Conservation (phyloP, 2,888 invertebrate species). For the Antheraea assamensis region DNA sequence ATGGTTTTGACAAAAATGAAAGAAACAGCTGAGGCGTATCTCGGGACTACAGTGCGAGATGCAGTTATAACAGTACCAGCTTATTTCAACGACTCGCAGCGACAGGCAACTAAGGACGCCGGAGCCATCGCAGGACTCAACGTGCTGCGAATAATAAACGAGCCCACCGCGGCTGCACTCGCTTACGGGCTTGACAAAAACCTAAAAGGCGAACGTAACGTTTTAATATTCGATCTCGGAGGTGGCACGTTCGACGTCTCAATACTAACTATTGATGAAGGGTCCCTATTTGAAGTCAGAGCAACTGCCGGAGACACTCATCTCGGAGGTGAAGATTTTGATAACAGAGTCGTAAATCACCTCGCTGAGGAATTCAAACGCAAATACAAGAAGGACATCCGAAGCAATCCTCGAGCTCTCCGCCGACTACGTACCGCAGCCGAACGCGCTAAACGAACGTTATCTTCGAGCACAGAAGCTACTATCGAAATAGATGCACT, state of each 20-base stretch:
- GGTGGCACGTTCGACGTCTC: conserved; percentile 91
- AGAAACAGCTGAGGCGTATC: conserved; percentile 87
- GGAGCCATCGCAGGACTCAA: conserved; percentile 89
- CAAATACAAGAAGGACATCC: conserved; percentile 86
- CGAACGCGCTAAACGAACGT: conserved; percentile 88
- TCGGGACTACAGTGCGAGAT: conserved; percentile 85
- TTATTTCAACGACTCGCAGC: conserved; percentile 88
- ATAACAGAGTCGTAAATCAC: conserved; percentile 85
- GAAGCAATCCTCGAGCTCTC: conserved; percentile 84
- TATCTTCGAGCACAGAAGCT: conserved; percentile 89
- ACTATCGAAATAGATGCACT: conserved; percentile 89
- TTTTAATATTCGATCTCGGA: conserved; percentile 85
- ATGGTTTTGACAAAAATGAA: conserved; percentile 83
- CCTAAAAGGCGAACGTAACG: conserved; percentile 84
- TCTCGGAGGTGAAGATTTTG: conserved; percentile 88
- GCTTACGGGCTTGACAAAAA: conserved; percentile 88
- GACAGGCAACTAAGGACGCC: conserved; percentile 92
- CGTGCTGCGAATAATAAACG: conserved; percentile 91
- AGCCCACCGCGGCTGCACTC: conserved; percentile 89
- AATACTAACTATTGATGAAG: conserved; percentile 90
- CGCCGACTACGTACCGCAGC: conserved; percentile 88
- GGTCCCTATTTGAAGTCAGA: conserved; percentile 88
- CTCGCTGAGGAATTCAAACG: conserved; percentile 87
- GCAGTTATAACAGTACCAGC: conserved; percentile 92
- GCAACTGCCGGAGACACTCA: conserved; percentile 93